These are phyloP conservation scores for Pelodytes ibericus DNA, from an alignment of 2,797 vertebrate species.

Conservation along the genomic window DNA sequence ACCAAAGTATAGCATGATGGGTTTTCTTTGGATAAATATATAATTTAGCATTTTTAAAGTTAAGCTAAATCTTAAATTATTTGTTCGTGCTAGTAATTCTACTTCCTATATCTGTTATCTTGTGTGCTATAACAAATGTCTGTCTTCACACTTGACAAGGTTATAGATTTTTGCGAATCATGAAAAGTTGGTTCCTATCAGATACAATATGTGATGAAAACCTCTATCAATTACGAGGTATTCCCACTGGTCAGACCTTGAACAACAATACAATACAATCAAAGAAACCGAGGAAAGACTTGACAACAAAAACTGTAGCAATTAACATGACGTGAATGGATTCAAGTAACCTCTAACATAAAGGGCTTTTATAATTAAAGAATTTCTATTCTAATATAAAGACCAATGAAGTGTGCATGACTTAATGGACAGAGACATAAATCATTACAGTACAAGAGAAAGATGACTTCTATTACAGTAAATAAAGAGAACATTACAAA, in stretches of 20 bases:
- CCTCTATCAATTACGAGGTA: constrained; percentile 8
- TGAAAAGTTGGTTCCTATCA: neutral
- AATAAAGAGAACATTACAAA: constrained; percentile 30
- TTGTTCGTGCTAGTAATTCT: no score
- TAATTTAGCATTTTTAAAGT: no score
- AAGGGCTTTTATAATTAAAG: constrained; percentile 47
- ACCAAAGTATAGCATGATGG: no score
- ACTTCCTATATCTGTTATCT: no score
- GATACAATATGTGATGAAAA: constrained; percentile 22
- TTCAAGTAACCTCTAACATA: constrained; percentile 43
- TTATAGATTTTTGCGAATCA: neutral
- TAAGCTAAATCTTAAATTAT: no score
- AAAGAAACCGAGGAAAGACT: constrained; percentile 4
- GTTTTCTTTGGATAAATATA: no score
- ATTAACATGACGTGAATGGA: constrained; percentile 37
- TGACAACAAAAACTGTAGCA: constrained; percentile 15
- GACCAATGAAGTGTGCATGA: constrained; percentile 45
- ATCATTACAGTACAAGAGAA: constrained; percentile 41
- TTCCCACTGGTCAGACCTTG: constrained; percentile 9
- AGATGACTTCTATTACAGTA: constrained; percentile 21
- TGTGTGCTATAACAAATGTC: no score
- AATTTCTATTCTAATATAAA: constrained; percentile 47
- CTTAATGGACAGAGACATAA: constrained; percentile 46
- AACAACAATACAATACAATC: neutral
- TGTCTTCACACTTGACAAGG: neutral